These are phyloP conservation scores for Pristiophorus japonicus DNA, from an alignment of 2,113 vertebrate genomes.

Conservation along the genomic window DNA sequence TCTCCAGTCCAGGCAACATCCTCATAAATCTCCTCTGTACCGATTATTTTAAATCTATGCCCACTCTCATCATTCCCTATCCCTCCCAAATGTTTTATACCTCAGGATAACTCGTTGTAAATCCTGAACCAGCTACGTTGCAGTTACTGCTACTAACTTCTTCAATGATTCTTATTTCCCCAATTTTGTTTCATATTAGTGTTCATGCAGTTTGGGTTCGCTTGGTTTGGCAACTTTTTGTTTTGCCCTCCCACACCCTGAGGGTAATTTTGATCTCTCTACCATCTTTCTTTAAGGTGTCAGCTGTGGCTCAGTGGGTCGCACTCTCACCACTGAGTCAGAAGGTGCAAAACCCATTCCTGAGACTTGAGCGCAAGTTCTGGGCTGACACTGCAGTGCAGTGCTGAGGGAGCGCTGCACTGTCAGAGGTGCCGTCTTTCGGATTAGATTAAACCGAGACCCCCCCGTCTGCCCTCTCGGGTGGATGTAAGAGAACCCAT, in stretches of 20 bases:
- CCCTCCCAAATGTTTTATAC: not conserved
- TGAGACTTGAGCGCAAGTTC: not conserved
- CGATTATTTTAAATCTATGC: no score
- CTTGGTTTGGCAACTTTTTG: not conserved
- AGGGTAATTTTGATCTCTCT: not conserved
- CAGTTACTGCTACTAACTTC: not conserved
- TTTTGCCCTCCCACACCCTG: no score
- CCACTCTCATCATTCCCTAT: not conserved
- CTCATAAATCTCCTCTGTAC: no score
- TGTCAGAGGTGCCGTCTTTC: no score
- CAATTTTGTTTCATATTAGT: not conserved
- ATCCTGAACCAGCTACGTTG: not conserved
- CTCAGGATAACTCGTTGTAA: not conserved
- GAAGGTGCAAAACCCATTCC: not conserved
- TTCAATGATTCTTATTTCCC: not conserved
- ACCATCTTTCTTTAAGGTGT: not conserved
- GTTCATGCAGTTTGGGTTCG: not conserved
- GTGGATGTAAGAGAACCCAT: not conserved
- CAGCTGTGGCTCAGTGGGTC: not conserved
- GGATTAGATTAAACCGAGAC: not conserved
- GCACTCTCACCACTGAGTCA: not conserved
- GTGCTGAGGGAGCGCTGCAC: not conserved
- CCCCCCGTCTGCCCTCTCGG: not conserved
- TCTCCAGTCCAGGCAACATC: no score
- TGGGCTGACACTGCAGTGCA: not conserved